Evolutionary conservation across 2,113 vertebrate genomes (phyloP).

Genomic region (Mobula hypostoma): DNA sequence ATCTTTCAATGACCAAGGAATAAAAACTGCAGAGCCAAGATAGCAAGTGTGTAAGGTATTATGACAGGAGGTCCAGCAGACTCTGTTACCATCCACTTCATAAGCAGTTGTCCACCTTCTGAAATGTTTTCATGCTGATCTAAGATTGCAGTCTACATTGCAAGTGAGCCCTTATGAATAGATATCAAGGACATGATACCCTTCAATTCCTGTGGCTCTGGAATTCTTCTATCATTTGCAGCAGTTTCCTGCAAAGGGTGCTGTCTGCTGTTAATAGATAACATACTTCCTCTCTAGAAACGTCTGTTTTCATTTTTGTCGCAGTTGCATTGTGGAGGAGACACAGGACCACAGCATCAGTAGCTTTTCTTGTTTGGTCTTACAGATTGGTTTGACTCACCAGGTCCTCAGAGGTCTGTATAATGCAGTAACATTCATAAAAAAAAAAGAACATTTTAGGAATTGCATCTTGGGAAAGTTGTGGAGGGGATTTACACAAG

Average conservation of each 20-base stretch:
- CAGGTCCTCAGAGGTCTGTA: not conserved
- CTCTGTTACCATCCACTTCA: not conserved
- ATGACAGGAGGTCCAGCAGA: not conserved
- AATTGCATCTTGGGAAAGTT: not conserved
- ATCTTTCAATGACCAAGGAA: not conserved
- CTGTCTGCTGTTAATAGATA: not conserved
- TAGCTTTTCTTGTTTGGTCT: not conserved
- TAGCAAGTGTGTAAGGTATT: not conserved
- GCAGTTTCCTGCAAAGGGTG: not conserved
- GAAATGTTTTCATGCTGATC: not conserved
- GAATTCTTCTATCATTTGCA: not conserved
- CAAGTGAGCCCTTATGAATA: not conserved
- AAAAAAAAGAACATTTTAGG: not conserved
- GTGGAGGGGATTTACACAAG: not conserved
- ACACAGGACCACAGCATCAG: not conserved
- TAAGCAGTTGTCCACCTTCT: not conserved
- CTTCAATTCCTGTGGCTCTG: not conserved
- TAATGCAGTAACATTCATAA: not conserved
- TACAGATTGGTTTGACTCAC: not conserved
- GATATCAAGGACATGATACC: not conserved
- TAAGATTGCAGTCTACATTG: not conserved
- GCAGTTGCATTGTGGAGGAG: not conserved
- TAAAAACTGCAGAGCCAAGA: not conserved
- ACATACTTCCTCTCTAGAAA: not conserved
- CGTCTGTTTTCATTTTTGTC: not conserved